Conservation (phyloP, 2,888 invertebrate species). For the Ectemnius lituratus region DNA sequence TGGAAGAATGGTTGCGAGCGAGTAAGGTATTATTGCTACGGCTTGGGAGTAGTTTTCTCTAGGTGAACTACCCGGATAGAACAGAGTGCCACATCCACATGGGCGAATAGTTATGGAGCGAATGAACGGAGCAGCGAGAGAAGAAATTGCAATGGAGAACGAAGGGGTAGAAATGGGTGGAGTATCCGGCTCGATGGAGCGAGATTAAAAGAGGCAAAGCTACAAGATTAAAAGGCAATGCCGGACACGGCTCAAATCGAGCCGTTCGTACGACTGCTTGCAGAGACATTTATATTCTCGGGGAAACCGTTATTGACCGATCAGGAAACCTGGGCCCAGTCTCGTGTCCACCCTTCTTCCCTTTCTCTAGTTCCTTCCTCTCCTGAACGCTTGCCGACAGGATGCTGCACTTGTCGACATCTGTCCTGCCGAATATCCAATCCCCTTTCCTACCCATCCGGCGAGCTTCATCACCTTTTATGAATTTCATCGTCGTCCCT, state of each 20-base stretch:
- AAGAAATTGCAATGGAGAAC: constrained; percentile 57
- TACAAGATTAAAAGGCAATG: constrained; percentile 70
- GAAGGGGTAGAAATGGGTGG: constrained; percentile 16
- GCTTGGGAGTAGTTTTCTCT: no score
- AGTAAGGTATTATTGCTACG: no score
- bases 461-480: neutral
- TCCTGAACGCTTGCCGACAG: neutral
- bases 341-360: constrained; percentile 24
- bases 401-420: constrained; percentile 24
- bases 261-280: constrained; percentile 41
- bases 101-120: no score
- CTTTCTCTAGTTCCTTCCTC: constrained; percentile 21
- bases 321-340: constrained; percentile 45
- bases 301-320: constrained; percentile 65
- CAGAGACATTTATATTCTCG: constrained; percentile 68
- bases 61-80: no score
- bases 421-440: constrained; percentile 18
- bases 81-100: no score
- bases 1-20: no score
- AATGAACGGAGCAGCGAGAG: constrained; percentile 48
- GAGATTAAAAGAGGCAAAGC: constrained; percentile 70
- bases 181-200: constrained; percentile 58
- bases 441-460: neutral
- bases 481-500: neutral
- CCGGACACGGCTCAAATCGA: constrained; percentile 53